A percentile compares a stretch with the other conserved stretches of the same genome.
Evolutionary conservation across 2,113 vertebrate species (phyloP).

Genomic region (Gobio gobio): DNA sequence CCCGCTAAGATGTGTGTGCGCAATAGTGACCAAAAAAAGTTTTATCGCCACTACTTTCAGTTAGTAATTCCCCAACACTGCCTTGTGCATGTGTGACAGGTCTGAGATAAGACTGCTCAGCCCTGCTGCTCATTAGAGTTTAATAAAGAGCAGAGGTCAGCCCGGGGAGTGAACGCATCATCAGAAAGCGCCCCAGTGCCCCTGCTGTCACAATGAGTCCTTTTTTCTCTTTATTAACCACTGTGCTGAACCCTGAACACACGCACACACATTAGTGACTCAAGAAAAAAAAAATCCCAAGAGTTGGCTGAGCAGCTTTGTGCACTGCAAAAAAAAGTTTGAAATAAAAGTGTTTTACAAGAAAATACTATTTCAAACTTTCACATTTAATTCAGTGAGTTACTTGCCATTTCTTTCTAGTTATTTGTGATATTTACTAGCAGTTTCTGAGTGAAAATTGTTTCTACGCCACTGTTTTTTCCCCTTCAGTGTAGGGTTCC

Average conservation of each 20-base stretch:
- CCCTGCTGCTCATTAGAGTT: constrained; percentile 60
- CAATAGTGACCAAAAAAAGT: too few species aligned
- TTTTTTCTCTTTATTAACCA: constrained; percentile 56
- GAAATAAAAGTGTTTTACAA: too few species aligned
- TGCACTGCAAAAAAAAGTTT: too few species aligned
- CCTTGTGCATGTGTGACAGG: constrained; percentile 6
- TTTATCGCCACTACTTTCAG: background rate
- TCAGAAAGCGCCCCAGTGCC: constrained; percentile 27
- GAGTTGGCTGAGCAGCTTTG: background rate
- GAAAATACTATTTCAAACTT: too few species aligned
- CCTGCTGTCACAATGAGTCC: constrained; percentile 55
- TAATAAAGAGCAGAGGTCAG: constrained; percentile 62
- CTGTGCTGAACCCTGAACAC: constrained; percentile 4
- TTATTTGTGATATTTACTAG: too few species aligned
- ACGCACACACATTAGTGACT: background rate
- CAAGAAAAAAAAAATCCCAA: background rate
- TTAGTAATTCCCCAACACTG: background rate
- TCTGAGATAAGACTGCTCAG: constrained; percentile 55
- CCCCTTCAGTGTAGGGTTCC: too few species aligned
- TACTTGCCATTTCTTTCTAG: too few species aligned
- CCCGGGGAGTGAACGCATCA: constrained; percentile 37
- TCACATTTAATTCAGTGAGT: too few species aligned
- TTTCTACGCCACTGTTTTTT: too few species aligned
- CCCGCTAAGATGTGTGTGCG: too few species aligned
- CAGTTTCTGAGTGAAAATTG: too few species aligned